Percentiles rank a stretch among this genome's conserved stretches.
These are phyloP conservation scores for Mystacides longicornis DNA, from an alignment of 2,888 invertebrate genomes.

Conservation along the genomic window DNA sequence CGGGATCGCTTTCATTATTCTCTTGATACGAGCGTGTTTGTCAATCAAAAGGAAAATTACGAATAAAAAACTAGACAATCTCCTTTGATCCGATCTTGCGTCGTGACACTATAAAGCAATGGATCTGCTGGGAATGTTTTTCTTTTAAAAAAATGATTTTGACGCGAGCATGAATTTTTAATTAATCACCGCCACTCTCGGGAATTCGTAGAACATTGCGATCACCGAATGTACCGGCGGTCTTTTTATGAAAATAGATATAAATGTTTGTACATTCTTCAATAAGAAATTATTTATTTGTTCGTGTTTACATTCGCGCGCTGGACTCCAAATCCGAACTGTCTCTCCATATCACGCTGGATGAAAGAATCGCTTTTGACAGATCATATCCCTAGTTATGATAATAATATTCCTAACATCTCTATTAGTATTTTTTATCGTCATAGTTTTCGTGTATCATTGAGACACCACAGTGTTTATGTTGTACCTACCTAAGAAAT, in stretches of 20 bases:
- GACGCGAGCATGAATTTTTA: neutral
- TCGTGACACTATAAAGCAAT: neutral
- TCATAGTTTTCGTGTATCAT: too few relatives aligned
- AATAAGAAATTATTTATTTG: neutral
- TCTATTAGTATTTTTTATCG: too few relatives aligned
- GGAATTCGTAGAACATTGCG: neutral
- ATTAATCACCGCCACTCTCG: neutral
- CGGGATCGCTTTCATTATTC: neutral
- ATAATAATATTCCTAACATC: too few relatives aligned
- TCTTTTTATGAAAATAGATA: neutral
- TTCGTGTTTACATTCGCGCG: too few relatives aligned
- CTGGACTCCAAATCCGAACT: too few relatives aligned
- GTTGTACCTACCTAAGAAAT: too few relatives aligned
- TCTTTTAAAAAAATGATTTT: constrained; percentile 2
- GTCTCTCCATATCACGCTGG: too few relatives aligned
- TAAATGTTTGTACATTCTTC: neutral
- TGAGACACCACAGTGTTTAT: too few relatives aligned
- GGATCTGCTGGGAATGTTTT: neutral
- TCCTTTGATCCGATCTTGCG: neutral
- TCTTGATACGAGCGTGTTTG: neutral
- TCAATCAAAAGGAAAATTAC: neutral
- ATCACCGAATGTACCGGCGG: neutral
- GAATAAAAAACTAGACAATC: neutral
- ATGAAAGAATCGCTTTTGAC: too few relatives aligned
- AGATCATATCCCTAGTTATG: too few relatives aligned